These are phyloP conservation scores for Gobiocypris rarus DNA, from an alignment of 2,113 vertebrate species.

Conservation along the genomic window DNA sequence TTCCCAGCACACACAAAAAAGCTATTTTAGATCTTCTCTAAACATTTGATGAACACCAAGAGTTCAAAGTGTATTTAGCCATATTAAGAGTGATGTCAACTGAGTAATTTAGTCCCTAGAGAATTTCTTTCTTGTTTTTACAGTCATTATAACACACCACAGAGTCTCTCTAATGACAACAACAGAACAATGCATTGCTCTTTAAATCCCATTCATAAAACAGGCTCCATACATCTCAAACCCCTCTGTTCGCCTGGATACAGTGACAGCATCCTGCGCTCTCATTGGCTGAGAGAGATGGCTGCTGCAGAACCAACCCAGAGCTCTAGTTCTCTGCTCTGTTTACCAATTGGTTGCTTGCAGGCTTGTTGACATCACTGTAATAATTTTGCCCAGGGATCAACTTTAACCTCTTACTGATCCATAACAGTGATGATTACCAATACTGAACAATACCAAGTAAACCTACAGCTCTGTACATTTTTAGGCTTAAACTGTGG, in stretches of 20 bases:
- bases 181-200: slow-evolving; percentile 39
- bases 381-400: slow-evolving; percentile 47
- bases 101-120: slow-evolving; percentile 3
- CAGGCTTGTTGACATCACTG: slow-evolving; percentile 48
- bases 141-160: slow-evolving; percentile 16
- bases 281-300: slow-evolving; percentile 49
- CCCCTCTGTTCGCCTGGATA: slow-evolving; percentile 63
- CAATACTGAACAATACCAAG: slow-evolving; percentile 9
- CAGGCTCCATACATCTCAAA: slow-evolving; percentile 50
- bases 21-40: neutral
- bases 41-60: neutral
- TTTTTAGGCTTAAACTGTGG: neutral
- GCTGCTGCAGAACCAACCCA: slow-evolving; percentile 59
- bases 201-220: slow-evolving; percentile 64
- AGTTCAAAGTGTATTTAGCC: neutral
- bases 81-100: neutral
- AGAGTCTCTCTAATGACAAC: slow-evolving; percentile 29
- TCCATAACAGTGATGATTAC: slow-evolving; percentile 23
- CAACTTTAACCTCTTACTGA: slow-evolving; percentile 47
- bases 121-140: slow-evolving; percentile 13
- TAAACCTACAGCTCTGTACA: neutral
- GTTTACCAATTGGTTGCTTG: slow-evolving; percentile 53
- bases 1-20: neutral
- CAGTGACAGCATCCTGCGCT: slow-evolving; percentile 53
- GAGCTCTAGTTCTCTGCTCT: slow-evolving; percentile 43